A percentile compares a stretch with the other conserved stretches of the same genome.
Evolutionary conservation across 1,140 invertebrate genomes (phyloP).

Genomic region (Achroia grisella): DNA sequence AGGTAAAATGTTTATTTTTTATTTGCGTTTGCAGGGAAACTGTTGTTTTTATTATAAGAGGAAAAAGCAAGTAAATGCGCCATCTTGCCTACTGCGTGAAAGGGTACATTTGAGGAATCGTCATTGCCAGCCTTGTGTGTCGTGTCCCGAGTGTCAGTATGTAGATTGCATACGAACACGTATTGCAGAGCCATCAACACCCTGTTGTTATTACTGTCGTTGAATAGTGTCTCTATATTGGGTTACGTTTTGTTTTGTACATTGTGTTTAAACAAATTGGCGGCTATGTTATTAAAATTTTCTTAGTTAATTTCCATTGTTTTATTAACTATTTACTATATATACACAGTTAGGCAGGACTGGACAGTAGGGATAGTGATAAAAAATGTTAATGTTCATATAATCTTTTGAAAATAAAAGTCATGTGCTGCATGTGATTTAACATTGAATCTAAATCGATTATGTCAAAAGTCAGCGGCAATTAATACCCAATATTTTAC

Average conservation of each 20-base stretch:
- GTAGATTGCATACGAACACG: slow-evolving; percentile 19
- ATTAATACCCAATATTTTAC: no score
- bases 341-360: no score
- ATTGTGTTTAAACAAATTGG: slow-evolving; percentile 27
- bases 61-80: slow-evolving; percentile 13
- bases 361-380: no score
- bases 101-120: slow-evolving; percentile 9
- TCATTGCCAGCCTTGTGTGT: slow-evolving; percentile 3
- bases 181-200: slow-evolving; percentile 2
- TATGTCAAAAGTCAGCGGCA: no score
- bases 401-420: no score
- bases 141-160: slow-evolving; percentile 17
- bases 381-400: no score
- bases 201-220: slow-evolving; percentile 27
- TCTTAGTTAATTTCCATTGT: slow-evolving; percentile 4
- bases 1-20: slow-evolving; percentile 12
- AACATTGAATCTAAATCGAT: no score
- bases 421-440: no score
- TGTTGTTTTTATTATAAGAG: slow-evolving; percentile 48
- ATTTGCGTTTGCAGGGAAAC: slow-evolving; percentile 35
- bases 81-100: slow-evolving; percentile 11
- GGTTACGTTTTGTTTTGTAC: slow-evolving; percentile 4
- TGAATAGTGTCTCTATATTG: slow-evolving; percentile 4
- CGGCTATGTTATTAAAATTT: slow-evolving; percentile 29
- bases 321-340: background rate